These are phyloP conservation scores for Tinea semifulvella DNA, from an alignment of 2,888 invertebrate species.

Conservation along the genomic window DNA sequence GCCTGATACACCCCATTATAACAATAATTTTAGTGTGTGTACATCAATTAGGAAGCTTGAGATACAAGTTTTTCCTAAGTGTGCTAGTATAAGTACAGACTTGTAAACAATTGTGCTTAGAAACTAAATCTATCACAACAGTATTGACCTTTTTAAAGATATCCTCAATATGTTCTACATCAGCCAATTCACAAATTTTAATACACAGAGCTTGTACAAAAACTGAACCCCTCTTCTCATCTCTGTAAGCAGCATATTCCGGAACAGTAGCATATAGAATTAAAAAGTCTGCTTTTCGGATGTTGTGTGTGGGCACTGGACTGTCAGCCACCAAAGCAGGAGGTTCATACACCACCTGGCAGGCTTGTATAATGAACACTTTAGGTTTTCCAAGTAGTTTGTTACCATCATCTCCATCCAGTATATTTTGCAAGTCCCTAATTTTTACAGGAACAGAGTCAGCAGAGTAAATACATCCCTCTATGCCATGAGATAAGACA, in stretches of 20 bases:
- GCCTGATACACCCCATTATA: too few relatives aligned
- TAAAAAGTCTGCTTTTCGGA: slow-evolving; percentile 41
- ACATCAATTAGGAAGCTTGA: slow-evolving; percentile 27
- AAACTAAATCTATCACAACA: slow-evolving; percentile 32
- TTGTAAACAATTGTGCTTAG: slow-evolving; percentile 30
- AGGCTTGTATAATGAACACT: slow-evolving; percentile 50
- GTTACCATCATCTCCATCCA: slow-evolving; percentile 39
- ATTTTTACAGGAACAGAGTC: slow-evolving; percentile 50
- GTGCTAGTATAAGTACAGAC: slow-evolving; percentile 45
- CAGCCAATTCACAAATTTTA: slow-evolving; percentile 29
- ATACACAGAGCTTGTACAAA: slow-evolving; percentile 49
- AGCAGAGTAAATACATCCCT: slow-evolving; percentile 48
- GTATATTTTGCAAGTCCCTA: slow-evolving; percentile 42
- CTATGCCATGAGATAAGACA: slow-evolving; percentile 52
- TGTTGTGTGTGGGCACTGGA: slow-evolving; percentile 25
- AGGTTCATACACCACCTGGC: slow-evolving; percentile 35
- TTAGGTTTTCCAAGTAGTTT: slow-evolving; percentile 44
- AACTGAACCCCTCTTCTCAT: slow-evolving; percentile 40
- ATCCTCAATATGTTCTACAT: slow-evolving; percentile 38
- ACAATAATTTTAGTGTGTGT: too few relatives aligned
- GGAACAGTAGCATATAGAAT: slow-evolving; percentile 56
- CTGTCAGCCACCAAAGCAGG: slow-evolving; percentile 36
- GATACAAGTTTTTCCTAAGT: slow-evolving; percentile 44
- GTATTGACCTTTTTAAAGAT: slow-evolving; percentile 47
- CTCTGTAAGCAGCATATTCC: slow-evolving; percentile 47